Evolutionary conservation across 2,113 vertebrate species (phyloP), one percentile per base, ranked within the genome.

Genomic region (Cacatua alba): DNA sequence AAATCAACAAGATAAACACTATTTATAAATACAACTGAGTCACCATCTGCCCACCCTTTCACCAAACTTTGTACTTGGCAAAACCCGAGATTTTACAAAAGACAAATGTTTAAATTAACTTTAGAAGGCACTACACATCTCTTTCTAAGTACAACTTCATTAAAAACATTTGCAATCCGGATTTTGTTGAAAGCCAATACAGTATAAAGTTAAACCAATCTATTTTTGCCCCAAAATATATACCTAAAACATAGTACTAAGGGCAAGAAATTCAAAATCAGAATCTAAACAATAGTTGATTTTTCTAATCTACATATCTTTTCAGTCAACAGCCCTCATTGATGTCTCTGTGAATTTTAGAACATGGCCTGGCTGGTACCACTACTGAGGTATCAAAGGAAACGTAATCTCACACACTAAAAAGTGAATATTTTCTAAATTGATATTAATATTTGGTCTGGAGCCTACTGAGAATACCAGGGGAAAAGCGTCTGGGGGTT

Each of bases 401-500:
- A 89, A 82, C 7, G 5, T 62, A 35, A 79, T 44, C 5, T 53
- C 37, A 53, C 12, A 65, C 13, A 52, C 24, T 60, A 60, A 67
- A 53, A 60, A 52, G 6, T 11, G 3, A 26, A 25, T 68, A 2
- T 48, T 83, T 94, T 84, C 79, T 31, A 64, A 28, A 7, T 80
- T 52, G 4, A 17, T 75, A 26, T 4, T 70, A 35, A 20, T 63
- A 44, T 81, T 81, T 86, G 17, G 5, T 70, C 24, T 70, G 35
- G 9, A 77, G 6, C 7, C 48, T 74, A 41, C 43, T 80, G 37
- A 52, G 67, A 76, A 72, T 46, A 33, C 4, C 25, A 17, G 6
- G 15, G 3, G 0, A 7, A 82, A 55, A 65, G 3, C 1, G 0
- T 1, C 65, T 74, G 37, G 14, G 7, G 6, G 9, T 37, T 53